Evolutionary conservation across 2,113 vertebrate species (phyloP).

Genomic region (Riparia riparia): DNA sequence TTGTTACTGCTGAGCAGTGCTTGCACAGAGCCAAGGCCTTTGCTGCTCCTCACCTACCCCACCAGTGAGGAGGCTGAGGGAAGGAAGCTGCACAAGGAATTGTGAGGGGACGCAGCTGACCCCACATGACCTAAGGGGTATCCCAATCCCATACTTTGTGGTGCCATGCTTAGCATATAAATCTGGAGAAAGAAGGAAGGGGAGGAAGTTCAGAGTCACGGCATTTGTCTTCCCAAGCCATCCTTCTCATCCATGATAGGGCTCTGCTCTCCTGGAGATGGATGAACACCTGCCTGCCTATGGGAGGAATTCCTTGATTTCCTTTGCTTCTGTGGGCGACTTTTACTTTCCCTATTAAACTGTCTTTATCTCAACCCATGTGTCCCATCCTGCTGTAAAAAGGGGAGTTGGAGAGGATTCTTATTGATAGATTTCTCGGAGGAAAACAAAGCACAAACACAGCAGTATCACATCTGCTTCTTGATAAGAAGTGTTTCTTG

Average conservation of each 20-base stretch:
- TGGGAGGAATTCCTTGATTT: background rate
- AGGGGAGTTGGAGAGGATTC: too few species aligned
- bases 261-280: background rate
- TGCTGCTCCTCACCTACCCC: background rate
- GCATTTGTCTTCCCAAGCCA: background rate
- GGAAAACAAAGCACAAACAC: too few species aligned
- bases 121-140: background rate
- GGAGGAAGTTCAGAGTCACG: background rate
- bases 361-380: too few species aligned
- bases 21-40: background rate
- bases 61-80: rapidly evolving
- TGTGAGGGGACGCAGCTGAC: background rate
- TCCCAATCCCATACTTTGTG: rapidly evolving
- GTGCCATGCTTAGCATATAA: too few species aligned
- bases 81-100: background rate
- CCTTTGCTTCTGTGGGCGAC: too few species aligned
- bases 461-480: too few species aligned
- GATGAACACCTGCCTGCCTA: background rate
- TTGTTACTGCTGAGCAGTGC: background rate
- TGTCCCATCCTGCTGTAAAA: too few species aligned
- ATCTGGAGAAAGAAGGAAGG: background rate
- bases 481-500: too few species aligned
- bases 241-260: rapidly evolving
- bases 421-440: too few species aligned
- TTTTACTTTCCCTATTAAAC: too few species aligned